Conservation (phyloP, 2,113 vertebrate species). For the Pardalotus punctatus region DNA sequence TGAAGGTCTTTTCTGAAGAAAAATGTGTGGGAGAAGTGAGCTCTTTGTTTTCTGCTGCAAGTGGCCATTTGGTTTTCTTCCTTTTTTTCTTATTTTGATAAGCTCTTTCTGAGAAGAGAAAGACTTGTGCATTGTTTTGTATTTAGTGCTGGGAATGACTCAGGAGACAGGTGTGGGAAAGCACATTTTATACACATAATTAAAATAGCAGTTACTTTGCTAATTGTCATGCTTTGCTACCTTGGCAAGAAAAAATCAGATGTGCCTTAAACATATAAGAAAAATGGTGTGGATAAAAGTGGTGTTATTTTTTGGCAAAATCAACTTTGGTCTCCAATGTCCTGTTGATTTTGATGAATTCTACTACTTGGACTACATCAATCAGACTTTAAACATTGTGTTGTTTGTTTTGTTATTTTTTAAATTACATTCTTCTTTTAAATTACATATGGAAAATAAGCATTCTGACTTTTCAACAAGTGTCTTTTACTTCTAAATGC, state of each 20-base stretch:
- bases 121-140: neutral
- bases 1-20: neutral
- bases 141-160: neutral
- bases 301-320: neutral
- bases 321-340: neutral
- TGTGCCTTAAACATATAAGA: neutral
- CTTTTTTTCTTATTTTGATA: neutral
- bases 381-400: neutral
- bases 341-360: neutral
- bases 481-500: neutral
- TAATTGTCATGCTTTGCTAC: neutral
- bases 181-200: neutral
- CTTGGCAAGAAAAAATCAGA: neutral
- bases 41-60: neutral
- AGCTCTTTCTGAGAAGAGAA: neutral
- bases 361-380: neutral
- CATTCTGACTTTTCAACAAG: neutral
- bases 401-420: neutral
- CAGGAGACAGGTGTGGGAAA: neutral
- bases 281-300: neutral
- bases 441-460: neutral
- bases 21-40: neutral
- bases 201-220: neutral
- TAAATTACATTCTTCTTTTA: neutral
- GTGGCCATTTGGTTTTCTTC: neutral